Evolutionary conservation across 2,113 vertebrate species (phyloP), one percentile per base, ranked within the genome.

Genomic region (Alligator mississippiensis): DNA sequence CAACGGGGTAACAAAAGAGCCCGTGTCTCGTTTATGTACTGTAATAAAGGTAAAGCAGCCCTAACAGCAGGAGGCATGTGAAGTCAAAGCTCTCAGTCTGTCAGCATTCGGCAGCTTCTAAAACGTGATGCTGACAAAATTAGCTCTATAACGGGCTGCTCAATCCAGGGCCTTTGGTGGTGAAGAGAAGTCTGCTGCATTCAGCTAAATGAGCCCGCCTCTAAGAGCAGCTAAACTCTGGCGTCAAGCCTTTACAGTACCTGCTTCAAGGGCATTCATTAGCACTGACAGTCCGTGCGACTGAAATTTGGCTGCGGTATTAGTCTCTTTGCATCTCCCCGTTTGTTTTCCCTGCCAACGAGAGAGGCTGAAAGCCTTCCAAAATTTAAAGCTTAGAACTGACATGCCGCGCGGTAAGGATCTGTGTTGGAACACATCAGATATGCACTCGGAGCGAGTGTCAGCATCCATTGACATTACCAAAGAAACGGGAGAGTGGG

Each of bases 201-300:
- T 85, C 87, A 83, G 66, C 59, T 2, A 11, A 88, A 84, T 58
- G 79, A 88, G 82, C 60, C n/a, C 25, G 64, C 82, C 77, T 90
- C 57, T 15, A 47, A 75, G 92, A 75, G 81, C 78, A 84, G 87
- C 85, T 77, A 77, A 38, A 66, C 28, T 89, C 80, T 85, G 82
- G 78, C 66, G 80, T 87, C 60, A 80, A 79, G 83, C 85, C 80
- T 79, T 84, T 82, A 62, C 83, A 79, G 66, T 85, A 77, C 88
- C 90, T 93, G 94, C 92, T 96, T 96, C 96, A 95, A 97, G 96
- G 92, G 88, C 83, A 72, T 94, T 96, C 90, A 84, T 96, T 96
- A 93, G 88, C 81, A 80, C 58, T 72, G 87, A 95, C 89, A 94
- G 87, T 64, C 88, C 63, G 61, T 30, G 77, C 85, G 95, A 90